phyloP scores from a whole-genome alignment of 2,797 vertebrate genomes.

The Notolabrus celidotus region DNA sequence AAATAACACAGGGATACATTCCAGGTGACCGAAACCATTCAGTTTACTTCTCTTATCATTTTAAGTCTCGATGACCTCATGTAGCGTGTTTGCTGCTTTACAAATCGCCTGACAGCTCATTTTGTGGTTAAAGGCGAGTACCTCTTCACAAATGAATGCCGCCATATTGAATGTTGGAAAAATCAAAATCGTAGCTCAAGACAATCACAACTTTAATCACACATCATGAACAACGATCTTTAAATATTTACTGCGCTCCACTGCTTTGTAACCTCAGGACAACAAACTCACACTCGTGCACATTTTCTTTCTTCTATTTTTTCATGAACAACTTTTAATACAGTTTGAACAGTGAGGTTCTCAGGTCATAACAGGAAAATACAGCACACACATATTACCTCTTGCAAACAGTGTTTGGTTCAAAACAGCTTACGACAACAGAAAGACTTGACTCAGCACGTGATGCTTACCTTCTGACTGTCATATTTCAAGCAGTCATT shows the following conservation, averaged over 20 bases:
- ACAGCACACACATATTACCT: slow-evolving; percentile 35
- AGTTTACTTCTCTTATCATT: background rate
- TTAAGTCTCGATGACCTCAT: background rate
- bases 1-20: slow-evolving; percentile 2
- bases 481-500: slow-evolving; percentile 55
- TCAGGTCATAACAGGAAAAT: slow-evolving; percentile 38
- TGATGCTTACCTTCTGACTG: slow-evolving; percentile 56
- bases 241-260: slow-evolving; percentile 1
- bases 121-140: background rate
- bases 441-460: slow-evolving; percentile 27
- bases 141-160: no score
- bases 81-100: background rate
- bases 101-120: slow-evolving; percentile 13
- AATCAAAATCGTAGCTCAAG: background rate
- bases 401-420: slow-evolving; percentile 13
- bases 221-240: slow-evolving; percentile 11
- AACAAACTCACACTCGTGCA: background rate
- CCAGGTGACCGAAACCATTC: slow-evolving; percentile 7
- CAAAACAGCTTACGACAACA: slow-evolving; percentile 25
- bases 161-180: slow-evolving; percentile 5
- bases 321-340: slow-evolving; percentile 2
- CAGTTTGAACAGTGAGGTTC: slow-evolving; percentile 17
- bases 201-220: slow-evolving; percentile 20
- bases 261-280: slow-evolving; percentile 46
- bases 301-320: background rate